Percentiles rank a stretch among this genome's conserved stretches.
These are phyloP conservation scores for Marmota flaviventris DNA, from an alignment of 2,113 vertebrate species.

Conservation along the genomic window DNA sequence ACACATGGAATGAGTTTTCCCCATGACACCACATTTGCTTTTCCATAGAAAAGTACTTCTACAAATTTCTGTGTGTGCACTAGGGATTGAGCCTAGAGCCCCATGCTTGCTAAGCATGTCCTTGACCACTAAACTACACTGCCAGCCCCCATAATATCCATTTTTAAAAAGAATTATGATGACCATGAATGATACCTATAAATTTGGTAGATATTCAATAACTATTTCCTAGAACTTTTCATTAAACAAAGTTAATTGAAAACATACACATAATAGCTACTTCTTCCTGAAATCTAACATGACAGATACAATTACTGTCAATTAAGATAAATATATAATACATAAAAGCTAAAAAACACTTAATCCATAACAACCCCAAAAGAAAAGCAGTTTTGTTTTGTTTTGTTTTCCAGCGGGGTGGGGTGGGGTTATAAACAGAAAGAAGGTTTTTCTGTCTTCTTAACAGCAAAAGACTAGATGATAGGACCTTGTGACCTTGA, in stretches of 20 bases:
- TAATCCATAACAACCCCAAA: background rate
- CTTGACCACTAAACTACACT: background rate
- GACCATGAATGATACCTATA: background rate
- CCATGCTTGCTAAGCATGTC: background rate
- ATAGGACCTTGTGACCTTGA: background rate
- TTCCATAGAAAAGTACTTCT: background rate
- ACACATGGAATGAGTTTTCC: background rate
- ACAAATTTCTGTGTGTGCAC: background rate
- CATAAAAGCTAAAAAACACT: background rate
- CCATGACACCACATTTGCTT: background rate
- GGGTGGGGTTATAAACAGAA: background rate
- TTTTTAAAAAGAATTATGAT: background rate
- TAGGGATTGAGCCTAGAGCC: background rate
- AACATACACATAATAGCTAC: background rate
- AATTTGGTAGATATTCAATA: background rate
- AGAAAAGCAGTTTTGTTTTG: background rate
- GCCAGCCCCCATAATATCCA: background rate
- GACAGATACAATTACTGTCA: background rate
- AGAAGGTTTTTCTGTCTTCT: background rate
- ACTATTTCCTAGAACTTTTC: background rate
- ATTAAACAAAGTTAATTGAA: slow-evolving; percentile 24
- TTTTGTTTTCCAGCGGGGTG: too few relatives aligned
- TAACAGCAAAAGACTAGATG: background rate
- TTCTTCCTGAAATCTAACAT: slow-evolving; percentile 23
- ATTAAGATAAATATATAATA: background rate